Evolutionary conservation across 2,797 vertebrate species (phyloP).

Genomic region (Lacerta viridis): DNA sequence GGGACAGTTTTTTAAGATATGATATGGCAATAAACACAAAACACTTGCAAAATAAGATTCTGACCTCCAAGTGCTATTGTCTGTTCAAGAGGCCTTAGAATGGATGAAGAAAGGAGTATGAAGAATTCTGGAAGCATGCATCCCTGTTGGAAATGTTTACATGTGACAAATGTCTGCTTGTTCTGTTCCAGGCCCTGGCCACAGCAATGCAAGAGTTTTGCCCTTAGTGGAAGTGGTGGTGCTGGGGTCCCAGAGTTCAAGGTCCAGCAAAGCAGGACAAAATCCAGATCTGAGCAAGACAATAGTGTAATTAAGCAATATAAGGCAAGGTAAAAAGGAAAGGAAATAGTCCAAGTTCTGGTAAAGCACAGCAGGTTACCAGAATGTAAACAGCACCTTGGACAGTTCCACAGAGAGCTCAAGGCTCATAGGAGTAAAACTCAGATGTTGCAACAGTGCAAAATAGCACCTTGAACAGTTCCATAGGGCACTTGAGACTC

Average conservation of each 20-base stretch:
- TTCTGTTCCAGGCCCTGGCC: background rate
- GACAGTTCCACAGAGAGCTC: background rate
- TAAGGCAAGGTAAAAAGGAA: background rate
- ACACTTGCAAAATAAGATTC: constrained; percentile 15
- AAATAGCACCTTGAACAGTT: background rate
- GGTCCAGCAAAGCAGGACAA: background rate
- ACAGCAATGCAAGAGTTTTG: background rate
- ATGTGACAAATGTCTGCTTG: background rate
- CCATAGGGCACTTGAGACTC: background rate
- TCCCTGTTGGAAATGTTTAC: background rate
- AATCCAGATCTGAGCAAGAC: background rate
- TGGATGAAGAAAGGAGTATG: background rate
- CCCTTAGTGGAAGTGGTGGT: background rate
- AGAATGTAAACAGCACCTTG: no score
- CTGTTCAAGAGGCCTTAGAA: background rate
- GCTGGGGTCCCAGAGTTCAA: background rate
- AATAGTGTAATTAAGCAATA: background rate
- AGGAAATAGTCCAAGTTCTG: background rate
- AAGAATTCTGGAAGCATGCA: background rate
- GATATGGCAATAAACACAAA: no score
- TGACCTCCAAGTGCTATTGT: background rate
- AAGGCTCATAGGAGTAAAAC: no score
- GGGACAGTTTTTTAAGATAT: no score
- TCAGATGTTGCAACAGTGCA: background rate
- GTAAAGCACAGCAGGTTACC: no score